Base-by-base conservation (phyloP, 1,140 invertebrate species). In the Brachionus asplanchnoidis region DNA sequence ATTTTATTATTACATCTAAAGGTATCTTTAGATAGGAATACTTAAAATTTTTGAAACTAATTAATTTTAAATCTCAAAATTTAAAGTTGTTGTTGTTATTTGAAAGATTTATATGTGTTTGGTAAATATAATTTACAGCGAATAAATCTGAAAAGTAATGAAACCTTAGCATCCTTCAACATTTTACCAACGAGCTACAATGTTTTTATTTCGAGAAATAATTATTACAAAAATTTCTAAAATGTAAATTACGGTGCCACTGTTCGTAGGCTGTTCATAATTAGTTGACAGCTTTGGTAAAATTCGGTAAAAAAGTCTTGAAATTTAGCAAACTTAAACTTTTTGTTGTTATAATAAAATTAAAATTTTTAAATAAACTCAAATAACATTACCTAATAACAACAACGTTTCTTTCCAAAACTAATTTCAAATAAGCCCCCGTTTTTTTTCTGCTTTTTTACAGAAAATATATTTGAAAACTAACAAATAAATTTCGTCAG, bases 1-100 rank as follows among this genome's bases (percentile, higher is more conserved):
- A 20, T 20, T 60, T 42, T 73, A 73, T 40, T 73, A 17, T 73
- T 73, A 73, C 68, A 73, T 73, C 68, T 44, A 73, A 73, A 73
- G 36, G 68, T 73, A 73, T 73, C 68, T 73, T 73, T 17, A 40
- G 68, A 40, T 20, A 73, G n/a, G 40, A 73, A 73, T 14, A 73
- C 68, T 73, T 73, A 73, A 11, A 73, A 73, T 40, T 11, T 73
- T 42, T 73, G 7, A 73, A 40, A 17, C 17, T 42, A 73, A 73
- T 42, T 73, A 73, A 73, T 73, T 44, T 42, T 17, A 73, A 42
- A 42, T 60, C 53, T 60, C 53, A 60, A 60, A 60, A 60, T 23
- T 60, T 17, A 9, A 60, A 60, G 7, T 60, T 60, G 23, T 20
- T 60, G 17, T 60, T 60, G 17, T 60, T 60, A 20, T 60, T 60